Evolutionary conservation across 2,888 invertebrate species (phyloP), one percentile per base, ranked within the genome.

Genomic region (Anorthoa munda): DNA sequence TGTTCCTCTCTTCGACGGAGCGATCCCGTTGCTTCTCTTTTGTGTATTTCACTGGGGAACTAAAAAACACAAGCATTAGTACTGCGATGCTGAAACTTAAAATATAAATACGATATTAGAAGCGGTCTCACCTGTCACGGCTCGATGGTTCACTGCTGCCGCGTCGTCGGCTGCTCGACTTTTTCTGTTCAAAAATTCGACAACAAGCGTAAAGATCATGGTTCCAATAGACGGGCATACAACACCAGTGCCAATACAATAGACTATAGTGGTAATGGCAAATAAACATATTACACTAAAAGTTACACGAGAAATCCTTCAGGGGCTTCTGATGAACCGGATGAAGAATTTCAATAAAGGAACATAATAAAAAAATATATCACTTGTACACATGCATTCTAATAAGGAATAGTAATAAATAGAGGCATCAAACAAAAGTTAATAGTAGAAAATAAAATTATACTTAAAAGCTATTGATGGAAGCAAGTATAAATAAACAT

Each of bases 191-290:
- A 92, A 94, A 82, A 92, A 90, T 90, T 87, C 84, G 92, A 93
- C 67, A 89, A 87, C 77, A 84, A 73, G 89, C 87, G 86, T 92
- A 83, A 92, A 93, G 80, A 90, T 86, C 66, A 79, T 51, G 39
- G 82, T 75, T 78, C 79, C 76, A 79, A 79, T 78, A 89, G 85
- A 79, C 72, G 51, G 77, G 78, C 81, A 88, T 83, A 88, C 89
- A 95, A 96, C 96, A 96, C 96, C 95, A 94, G 96, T 96, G 96
- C 96, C 96, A 96, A 95, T 95, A 95, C 94, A 95, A 94, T 92
- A 95, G 90, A 93, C 95, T 96, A 96, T 89, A 91, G 96, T 96
- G 96, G 94, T 94, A 93, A 95, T 93, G 93, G 93, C 95, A 95
- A 95, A 93, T 92, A 92, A 95, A 94, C 84, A 91, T 89, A 84